Evolutionary conservation across 2,113 vertebrate genomes (phyloP).

Genomic region (Albula goreensis): DNA sequence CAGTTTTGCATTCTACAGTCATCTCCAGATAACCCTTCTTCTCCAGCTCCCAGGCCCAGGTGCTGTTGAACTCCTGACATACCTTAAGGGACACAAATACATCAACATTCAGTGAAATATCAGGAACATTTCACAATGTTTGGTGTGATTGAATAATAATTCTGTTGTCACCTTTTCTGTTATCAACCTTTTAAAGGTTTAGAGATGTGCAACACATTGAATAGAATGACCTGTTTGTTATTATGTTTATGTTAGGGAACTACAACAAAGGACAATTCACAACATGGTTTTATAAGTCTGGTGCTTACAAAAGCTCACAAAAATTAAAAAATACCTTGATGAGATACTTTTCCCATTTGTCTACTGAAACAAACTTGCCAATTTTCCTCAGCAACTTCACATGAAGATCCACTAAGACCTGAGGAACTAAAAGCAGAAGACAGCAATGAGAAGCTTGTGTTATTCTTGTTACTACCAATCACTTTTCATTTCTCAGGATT

Average conservation of each 20-base stretch:
- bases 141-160: too few species aligned
- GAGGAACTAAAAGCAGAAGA: background rate
- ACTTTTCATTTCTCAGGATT: too few species aligned
- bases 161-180: too few species aligned
- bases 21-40: constrained; percentile 92
- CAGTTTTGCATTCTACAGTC: constrained; percentile 88
- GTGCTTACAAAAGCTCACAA: background rate
- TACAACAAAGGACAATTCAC: background rate
- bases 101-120: background rate
- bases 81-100: constrained; percentile 67
- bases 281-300: background rate
- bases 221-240: background rate
- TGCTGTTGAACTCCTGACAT: constrained; percentile 93
- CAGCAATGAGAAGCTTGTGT: background rate
- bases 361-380: constrained; percentile 92
- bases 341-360: constrained; percentile 97
- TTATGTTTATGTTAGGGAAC: background rate
- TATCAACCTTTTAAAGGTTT: too few species aligned
- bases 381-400: constrained; percentile 97
- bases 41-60: constrained; percentile 98
- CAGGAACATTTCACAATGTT: background rate
- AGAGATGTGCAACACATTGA: background rate
- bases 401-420: constrained; percentile 89
- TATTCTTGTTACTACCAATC: too few species aligned
- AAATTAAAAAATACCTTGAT: constrained; percentile 75